A percentile compares a stretch with the other conserved stretches of the same genome.
Evolutionary conservation across 1,140 invertebrate species (phyloP).

Genomic region (Zaprionus inermis): DNA sequence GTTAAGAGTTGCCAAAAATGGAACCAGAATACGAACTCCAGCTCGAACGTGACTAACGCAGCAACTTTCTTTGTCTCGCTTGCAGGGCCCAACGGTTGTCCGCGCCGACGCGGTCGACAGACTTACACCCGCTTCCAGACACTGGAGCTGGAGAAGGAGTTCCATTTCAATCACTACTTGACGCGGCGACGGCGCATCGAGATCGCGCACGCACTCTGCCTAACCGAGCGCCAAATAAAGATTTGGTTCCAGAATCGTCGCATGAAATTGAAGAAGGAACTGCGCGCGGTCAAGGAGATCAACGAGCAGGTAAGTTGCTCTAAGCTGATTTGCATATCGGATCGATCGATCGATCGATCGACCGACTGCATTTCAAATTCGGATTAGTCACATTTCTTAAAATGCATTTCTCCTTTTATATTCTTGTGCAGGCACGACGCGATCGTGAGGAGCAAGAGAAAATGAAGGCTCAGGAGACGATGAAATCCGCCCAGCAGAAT

Average conservation of each 20-base stretch:
- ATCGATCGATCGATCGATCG: background rate
- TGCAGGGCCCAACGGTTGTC: conserved; percentile 98
- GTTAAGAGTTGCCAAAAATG: conserved; percentile 63
- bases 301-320: conserved; percentile 91
- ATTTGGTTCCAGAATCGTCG: conserved; percentile 99
- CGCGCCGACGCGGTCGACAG: conserved; percentile 95
- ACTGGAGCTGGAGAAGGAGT: conserved; percentile 98
- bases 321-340: conserved; percentile 18
- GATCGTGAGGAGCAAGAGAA: conserved; percentile 95
- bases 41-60: conserved; percentile 54
- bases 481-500: conserved; percentile 92
- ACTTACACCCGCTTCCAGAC: conserved; percentile 98
- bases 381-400: conserved; percentile 1
- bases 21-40: conserved; percentile 16
- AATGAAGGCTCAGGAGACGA: conserved; percentile 94
- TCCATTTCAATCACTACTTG: conserved; percentile 99
- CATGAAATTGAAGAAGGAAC: conserved; percentile 99
- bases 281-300: conserved; percentile 96
- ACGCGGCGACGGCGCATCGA: conserved; percentile 97
- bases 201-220: conserved; percentile 97
- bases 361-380: conserved; percentile 5
- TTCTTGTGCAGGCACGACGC: conserved; percentile 86
- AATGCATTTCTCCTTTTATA: background rate
- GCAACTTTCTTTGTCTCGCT: conserved; percentile 67
- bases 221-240: conserved; percentile 98